Conservation (phyloP, 2,113 vertebrate species). For the Grammomys dolichurus region DNA sequence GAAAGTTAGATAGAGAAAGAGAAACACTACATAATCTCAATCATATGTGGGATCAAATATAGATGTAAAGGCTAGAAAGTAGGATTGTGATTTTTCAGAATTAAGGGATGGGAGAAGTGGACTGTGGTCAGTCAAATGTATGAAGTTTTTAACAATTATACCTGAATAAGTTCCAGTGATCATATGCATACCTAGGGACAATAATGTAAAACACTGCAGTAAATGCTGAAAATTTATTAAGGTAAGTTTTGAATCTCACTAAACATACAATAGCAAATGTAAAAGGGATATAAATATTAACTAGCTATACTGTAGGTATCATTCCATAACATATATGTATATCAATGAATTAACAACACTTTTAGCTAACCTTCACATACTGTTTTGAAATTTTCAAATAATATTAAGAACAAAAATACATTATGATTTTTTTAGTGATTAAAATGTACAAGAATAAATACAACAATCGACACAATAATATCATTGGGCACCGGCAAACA, state of each 20-base stretch:
- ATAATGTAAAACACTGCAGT: neutral
- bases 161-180: neutral
- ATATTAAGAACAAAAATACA: neutral
- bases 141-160: neutral
- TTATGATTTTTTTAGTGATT: neutral
- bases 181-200: neutral
- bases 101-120: neutral
- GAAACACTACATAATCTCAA: neutral
- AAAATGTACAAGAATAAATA: neutral
- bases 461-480: neutral
- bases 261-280: neutral
- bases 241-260: neutral
- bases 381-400: neutral
- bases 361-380: neutral
- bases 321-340: neutral
- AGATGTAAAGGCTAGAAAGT: neutral
- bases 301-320: neutral
- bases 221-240: neutral
- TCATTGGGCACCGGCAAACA: neutral
- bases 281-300: neutral
- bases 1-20: neutral
- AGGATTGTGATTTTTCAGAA: neutral
- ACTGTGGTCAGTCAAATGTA: neutral
- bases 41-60: neutral
- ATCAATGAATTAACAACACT: neutral